Percentiles rank a stretch among this genome's conserved stretches.
Evolutionary conservation across 2,113 vertebrate species (phyloP).

Genomic region (Pampusana beccarii): DNA sequence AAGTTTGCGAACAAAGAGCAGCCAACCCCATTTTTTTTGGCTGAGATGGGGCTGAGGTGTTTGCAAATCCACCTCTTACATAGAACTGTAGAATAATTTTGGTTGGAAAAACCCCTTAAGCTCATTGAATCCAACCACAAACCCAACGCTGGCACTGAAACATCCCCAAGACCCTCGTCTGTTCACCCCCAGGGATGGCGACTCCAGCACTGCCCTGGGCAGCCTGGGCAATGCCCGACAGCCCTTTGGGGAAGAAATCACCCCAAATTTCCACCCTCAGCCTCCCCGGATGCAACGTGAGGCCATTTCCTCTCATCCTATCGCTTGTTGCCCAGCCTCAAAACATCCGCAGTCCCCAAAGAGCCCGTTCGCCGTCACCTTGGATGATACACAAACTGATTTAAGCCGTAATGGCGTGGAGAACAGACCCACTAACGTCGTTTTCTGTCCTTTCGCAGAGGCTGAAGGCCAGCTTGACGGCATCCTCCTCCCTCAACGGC

Average conservation of each 20-base stretch:
- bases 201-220: too few relatives aligned
- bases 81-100: not conserved
- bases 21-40: not conserved
- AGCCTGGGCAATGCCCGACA: too few relatives aligned
- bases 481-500: constrained; percentile 83
- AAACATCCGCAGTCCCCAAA: rapidly evolving
- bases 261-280: too few relatives aligned
- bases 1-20: too few relatives aligned
- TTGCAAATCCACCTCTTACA: not conserved
- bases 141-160: too few relatives aligned
- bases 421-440: rapidly evolving
- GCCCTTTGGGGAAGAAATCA: too few relatives aligned
- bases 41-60: rapidly evolving
- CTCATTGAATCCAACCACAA: too few relatives aligned
- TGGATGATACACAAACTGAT: not conserved
- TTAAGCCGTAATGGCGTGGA: rapidly evolving
- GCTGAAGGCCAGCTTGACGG: constrained; percentile 91
- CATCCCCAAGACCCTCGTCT: too few relatives aligned
- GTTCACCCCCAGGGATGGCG: too few relatives aligned
- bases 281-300: too few relatives aligned
- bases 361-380: not conserved
- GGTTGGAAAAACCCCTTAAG: too few relatives aligned
- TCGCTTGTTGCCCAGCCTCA: rapidly evolving
- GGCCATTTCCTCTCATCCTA: too few relatives aligned
- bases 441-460: constrained; percentile 73